A percentile compares a stretch with the other conserved stretches of the same genome.
Conservation (phyloP, 2,113 vertebrate genomes). For the Actinemys pallida region DNA sequence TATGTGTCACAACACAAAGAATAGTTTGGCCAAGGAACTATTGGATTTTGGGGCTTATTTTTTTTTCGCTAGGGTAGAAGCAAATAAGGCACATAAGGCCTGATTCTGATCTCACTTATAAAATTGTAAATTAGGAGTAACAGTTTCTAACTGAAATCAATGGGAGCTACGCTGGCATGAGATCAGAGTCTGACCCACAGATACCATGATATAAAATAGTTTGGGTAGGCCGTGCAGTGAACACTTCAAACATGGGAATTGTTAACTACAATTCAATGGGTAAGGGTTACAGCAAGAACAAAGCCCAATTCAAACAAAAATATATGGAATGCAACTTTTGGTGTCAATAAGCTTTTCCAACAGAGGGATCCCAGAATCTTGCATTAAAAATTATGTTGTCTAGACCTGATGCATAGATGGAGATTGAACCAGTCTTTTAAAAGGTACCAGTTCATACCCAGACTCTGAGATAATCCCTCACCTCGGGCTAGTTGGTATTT, state of each 20-base stretch:
- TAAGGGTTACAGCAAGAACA: background rate
- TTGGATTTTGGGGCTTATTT: background rate
- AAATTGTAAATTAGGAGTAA: background rate
- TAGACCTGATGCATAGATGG: rapidly evolving
- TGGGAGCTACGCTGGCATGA: background rate
- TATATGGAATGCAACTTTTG: background rate
- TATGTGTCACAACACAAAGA: background rate
- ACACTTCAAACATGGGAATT: background rate
- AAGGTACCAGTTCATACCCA: background rate
- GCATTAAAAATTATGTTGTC: background rate
- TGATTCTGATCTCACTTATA: background rate
- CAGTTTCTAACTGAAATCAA: background rate
- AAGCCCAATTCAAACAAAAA: background rate
- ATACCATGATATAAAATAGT: background rate
- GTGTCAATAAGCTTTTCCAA: background rate
- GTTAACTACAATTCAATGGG: rapidly evolving
- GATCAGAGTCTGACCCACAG: background rate
- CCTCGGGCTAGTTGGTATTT: background rate
- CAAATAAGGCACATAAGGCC: background rate
- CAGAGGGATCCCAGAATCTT: background rate
- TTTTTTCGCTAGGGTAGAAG: background rate
- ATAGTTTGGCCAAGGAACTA: rapidly evolving
- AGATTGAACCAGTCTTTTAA: background rate
- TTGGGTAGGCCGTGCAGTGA: background rate
- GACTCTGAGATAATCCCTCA: background rate